Evolutionary conservation across 2,888 invertebrate species (phyloP).

Genomic region (Metalampra italica): DNA sequence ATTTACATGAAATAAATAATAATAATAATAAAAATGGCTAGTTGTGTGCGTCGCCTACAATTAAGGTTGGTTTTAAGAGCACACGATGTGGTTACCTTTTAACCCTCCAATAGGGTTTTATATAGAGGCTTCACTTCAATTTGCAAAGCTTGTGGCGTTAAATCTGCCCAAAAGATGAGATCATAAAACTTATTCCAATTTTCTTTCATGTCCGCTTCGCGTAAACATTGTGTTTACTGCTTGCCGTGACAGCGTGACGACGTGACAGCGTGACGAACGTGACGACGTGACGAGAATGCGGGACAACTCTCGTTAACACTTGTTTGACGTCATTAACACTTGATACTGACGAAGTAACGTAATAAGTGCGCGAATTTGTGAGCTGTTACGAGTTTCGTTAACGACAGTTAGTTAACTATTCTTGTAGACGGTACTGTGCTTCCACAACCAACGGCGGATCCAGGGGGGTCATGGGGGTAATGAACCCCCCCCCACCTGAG

Average conservation of each 20-base stretch:
- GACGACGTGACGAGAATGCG: constrained; percentile 11
- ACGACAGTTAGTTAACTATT: constrained; percentile 10
- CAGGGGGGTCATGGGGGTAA: too few species aligned
- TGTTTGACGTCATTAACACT: constrained; percentile 13
- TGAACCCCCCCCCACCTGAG: too few species aligned
- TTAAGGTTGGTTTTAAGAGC: too few species aligned
- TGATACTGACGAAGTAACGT: constrained; percentile 11
- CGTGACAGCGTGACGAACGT: constrained; percentile 15
- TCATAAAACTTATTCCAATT: constrained; percentile 6
- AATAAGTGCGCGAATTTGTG: constrained; percentile 3
- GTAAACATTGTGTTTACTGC: constrained; percentile 21
- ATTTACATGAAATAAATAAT: too few species aligned
- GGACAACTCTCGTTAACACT: constrained; percentile 13
- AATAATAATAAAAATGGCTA: too few species aligned
- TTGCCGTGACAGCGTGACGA: constrained; percentile 8
- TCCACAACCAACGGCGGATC: background rate
- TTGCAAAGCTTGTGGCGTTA: too few species aligned
- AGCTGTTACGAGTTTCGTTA: constrained; percentile 8
- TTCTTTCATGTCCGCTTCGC: constrained; percentile 3
- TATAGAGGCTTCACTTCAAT: too few species aligned
- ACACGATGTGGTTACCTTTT: too few species aligned
- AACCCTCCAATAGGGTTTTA: too few species aligned
- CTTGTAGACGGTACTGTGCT: background rate
- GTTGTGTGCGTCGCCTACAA: too few species aligned
- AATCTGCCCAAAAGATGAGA: constrained; percentile 1